Evolutionary conservation across 2,888 invertebrate genomes (phyloP), one percentile per base, ranked within the genome.

Genomic region (Lasioglossum vierecki): DNA sequence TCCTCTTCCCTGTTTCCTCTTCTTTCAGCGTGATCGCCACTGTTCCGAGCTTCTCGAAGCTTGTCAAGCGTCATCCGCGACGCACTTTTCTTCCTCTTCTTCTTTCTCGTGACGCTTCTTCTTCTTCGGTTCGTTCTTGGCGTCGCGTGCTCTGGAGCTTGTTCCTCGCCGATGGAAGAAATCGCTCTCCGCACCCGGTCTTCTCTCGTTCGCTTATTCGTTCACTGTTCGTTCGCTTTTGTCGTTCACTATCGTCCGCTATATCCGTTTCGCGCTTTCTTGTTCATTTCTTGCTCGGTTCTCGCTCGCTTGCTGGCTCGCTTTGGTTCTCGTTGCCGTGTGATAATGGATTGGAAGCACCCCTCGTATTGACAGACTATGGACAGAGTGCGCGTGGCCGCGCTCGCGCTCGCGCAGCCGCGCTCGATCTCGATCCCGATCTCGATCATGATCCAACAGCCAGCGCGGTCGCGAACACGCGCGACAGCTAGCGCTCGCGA

Each of bases 301-400:
- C 35, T 30, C 35, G 30, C 30, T 30, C 35, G 35, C 2, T 66
- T 18, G 35, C 18, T n/a, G 41, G 18, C n/a, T 46, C 13, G 15
- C 41, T 44, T 74, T 30, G 46, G 41, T 35, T 66, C 79, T 68
- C 71, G 71, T 82, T 71, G 80, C 63, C 71, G 75, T 80, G 72
- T 70, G 53, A 80, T 76, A 80, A 80, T 79, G 84, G 85, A 88
- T 73, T 87, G 86, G 86, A 88, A 87, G 88, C 88, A 87, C 88
- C 88, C 91, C 88, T 88, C 88, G 89, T 88, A 88, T 88, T 82
- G 86, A 91, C 85, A 87, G 82, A 91, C 85, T 88, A 85, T 89
- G 89, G 89, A 90, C 87, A 87, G 82, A 86, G 74, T 80, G 79
- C 77, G 76, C 84, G 81, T 79, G 68, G 39, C 68, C 44, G 71